Evolutionary conservation across 2,797 vertebrate species (phyloP), one percentile per base, ranked within the genome.

Genomic region (Clarias laeviceps): DNA sequence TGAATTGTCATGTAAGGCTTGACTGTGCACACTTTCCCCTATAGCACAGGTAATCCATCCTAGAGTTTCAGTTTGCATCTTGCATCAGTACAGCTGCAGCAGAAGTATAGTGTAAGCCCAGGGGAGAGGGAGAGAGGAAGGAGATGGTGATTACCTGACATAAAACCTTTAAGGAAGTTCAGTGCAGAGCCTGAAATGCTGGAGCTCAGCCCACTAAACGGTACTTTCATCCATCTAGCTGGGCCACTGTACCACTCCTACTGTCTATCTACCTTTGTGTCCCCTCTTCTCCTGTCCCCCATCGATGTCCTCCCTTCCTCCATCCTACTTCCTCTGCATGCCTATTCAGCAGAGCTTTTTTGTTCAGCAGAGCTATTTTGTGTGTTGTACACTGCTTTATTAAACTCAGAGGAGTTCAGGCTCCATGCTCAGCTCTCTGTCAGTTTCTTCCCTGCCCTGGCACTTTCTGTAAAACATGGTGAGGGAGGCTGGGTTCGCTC

Each of bases 81-180:
- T 86, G 81, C 37, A 78, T 62, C 65, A 83, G 74, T 77, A 37
- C 65, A 64, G 20, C 65, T 61, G 64, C 73, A 83, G 73, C 66
- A 86, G 76, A 65, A 20, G 18, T 76, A 57, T 70, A 62, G 82
- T 34, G 34, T 57, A 81, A 81, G 70, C 83, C 79, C 72, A 54
- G 45, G 54, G 70, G 79, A 84, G 65, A 77, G 12, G 24, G 57
- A 61, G 32, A 70, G 83, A 79, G 84, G 78, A 72, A 72, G 70
- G 79, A 82, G 85, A 85, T 73, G 56, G 83, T 85, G 82, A 89
- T 90, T 83, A 85, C 82, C 77, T 87, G 84, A 87, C 82, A 89
- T 79, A 84, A 84, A 88, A 82, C 90, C 82, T 89, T 83, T 85
- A 84, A 80, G 89, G 69, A 85, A 86, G 66, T 83, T 84, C 54